Evolutionary conservation across 2,888 invertebrate genomes (phyloP), one percentile per base, ranked within the genome.

Genomic region (Caenorhabditis drosophilae): DNA sequence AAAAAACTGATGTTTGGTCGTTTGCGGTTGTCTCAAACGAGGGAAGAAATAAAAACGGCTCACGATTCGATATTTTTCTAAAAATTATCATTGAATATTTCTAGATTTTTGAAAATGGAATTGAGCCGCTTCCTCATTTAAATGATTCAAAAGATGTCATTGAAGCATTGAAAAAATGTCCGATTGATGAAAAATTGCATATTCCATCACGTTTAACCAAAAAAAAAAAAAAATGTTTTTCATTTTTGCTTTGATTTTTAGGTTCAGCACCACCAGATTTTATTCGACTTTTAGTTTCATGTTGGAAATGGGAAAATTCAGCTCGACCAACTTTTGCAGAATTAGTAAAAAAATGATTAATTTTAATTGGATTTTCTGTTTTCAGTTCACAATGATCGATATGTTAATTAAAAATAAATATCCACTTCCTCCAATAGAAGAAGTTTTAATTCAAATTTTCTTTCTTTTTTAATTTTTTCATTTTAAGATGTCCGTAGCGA

Each of bases 1-100:
- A 62, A 35, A 62, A 62, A 34, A 54, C 51, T 1, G 67, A 67
- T 36, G 62, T 67, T 40, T 67, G 62, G 62, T 44, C 44, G 16
- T 67, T 51, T 31, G 67, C 51, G 16, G 67, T 62, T 16, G 31
- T 45, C 15, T 64, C 51, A n/a, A 47, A 42, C 26, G 64, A 63
- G 52, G 62, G 55, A 16, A n/a, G n/a, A n/a, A n/a, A n/a, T n/a
- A n/a, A n/a, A n/a, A n/a, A n/a, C n/a, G n/a, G n/a, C n/a, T n/a
- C n/a, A n/a, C n/a, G n/a, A n/a, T n/a, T n/a, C n/a, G n/a, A n/a
- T n/a, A n/a, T n/a, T n/a, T n/a, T n/a, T n/a, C n/a, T n/a, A n/a
- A n/a, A n/a, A n/a, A n/a, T n/a, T n/a, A n/a, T 4, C 4, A n/a
- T n/a, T n/a, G n/a, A n/a, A n/a, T n/a, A 20, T 42, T 57, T 46